Evolutionary conservation across 2,797 vertebrate species (phyloP).

Genomic region (Lagothrix lagotricha): DNA sequence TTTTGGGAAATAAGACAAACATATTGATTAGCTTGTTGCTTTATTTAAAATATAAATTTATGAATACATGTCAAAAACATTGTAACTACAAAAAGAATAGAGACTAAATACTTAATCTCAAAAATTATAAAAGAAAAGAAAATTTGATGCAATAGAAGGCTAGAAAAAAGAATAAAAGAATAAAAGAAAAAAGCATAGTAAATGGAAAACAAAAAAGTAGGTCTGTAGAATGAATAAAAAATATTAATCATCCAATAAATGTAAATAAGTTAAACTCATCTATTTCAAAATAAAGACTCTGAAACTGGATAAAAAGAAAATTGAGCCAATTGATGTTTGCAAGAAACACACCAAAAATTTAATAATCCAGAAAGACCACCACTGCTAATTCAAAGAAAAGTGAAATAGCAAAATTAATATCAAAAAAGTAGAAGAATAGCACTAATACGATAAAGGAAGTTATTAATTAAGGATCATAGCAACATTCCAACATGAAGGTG

Average conservation of each 20-base stretch:
- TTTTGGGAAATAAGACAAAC: not conserved
- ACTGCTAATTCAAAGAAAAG: not conserved
- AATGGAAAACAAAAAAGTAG: not conserved
- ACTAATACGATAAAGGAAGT: not conserved
- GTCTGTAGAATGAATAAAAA: not conserved
- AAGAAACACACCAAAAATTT: not conserved
- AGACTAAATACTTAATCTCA: not conserved
- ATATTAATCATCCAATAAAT: not conserved
- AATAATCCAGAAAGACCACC: not conserved
- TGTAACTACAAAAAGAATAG: not conserved
- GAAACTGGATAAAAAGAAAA: not conserved
- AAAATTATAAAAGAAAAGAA: not conserved
- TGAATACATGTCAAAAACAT: not conserved
- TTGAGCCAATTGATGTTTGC: not conserved
- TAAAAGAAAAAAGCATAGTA: not conserved
- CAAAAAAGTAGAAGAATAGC: not conserved
- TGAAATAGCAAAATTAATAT: not conserved
- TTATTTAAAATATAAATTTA: not conserved
- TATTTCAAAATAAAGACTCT: slow-evolving; percentile 2
- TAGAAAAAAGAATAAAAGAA: not conserved
- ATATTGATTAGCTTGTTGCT: not conserved
- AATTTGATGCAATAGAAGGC: not conserved
- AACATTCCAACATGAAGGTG: not conserved
- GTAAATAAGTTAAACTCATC: not conserved
- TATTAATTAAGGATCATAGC: not conserved